These are phyloP conservation scores for Lutjanus erythropterus DNA, from an alignment of 2,113 vertebrate species.

Conservation along the genomic window DNA sequence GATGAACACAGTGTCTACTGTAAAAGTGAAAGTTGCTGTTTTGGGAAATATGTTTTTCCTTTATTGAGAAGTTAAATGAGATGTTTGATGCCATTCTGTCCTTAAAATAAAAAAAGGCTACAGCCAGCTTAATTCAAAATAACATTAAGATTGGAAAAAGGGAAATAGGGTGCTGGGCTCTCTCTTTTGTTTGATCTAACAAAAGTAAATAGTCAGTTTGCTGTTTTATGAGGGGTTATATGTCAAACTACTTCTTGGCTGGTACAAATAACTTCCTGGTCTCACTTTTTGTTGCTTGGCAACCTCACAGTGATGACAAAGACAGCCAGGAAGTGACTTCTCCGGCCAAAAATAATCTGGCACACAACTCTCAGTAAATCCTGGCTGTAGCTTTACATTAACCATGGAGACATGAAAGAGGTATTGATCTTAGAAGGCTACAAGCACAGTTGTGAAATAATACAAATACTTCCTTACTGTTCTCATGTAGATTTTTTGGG, in stretches of 20 bases:
- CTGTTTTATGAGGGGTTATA: neutral
- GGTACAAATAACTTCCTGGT: neutral
- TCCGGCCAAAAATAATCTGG: neutral
- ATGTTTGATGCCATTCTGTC: neutral
- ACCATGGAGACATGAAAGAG: neutral
- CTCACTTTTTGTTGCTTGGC: neutral
- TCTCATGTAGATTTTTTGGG: no score
- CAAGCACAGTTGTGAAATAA: no score
- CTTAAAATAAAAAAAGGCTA: no score
- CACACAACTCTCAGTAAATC: neutral
- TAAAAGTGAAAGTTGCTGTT: neutral
- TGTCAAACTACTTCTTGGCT: neutral
- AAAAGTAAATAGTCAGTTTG: no score
- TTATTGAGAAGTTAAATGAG: neutral
- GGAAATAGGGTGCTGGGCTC: no score
- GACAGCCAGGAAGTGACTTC: neutral
- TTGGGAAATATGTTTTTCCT: neutral
- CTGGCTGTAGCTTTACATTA: neutral
- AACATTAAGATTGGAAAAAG: no score
- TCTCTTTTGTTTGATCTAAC: no score
- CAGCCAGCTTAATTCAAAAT: no score
- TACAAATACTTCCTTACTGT: no score
- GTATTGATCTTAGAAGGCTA: no score
- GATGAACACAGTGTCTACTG: neutral
- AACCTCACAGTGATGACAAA: neutral